These are phyloP conservation scores for Ceramica pisi DNA, from an alignment of 2,888 invertebrate genomes.

Conservation along the genomic window DNA sequence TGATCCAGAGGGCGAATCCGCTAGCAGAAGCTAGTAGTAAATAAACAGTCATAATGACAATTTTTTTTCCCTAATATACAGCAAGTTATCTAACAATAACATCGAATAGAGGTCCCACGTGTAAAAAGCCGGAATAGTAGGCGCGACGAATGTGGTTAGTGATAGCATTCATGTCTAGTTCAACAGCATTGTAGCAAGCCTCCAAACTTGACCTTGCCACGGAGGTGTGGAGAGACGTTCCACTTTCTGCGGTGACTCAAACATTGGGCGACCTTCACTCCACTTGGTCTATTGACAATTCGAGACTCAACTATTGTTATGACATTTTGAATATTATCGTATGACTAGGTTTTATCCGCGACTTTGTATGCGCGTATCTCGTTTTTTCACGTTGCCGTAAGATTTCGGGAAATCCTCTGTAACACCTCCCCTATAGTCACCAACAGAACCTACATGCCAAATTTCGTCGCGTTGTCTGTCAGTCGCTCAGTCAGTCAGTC, in stretches of 20 bases:
- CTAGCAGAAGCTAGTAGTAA: no score
- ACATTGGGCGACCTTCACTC: slow-evolving; percentile 44
- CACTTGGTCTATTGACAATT: slow-evolving; percentile 52
- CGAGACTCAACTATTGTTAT: slow-evolving; percentile 32
- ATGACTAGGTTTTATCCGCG: neutral
- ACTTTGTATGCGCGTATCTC: no score
- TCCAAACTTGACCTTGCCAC: slow-evolving; percentile 55
- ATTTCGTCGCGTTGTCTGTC: no score
- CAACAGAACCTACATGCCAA: no score
- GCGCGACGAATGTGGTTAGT: slow-evolving; percentile 9
- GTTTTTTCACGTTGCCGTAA: no score
- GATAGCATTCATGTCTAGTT: slow-evolving; percentile 48
- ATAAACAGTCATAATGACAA: no score
- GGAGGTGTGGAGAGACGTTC: slow-evolving; percentile 38
- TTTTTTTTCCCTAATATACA: no score
- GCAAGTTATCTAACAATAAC: neutral
- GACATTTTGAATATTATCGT: slow-evolving; percentile 5
- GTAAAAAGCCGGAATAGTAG: slow-evolving; percentile 14
- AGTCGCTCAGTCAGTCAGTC: no score
- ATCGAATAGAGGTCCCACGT: neutral
- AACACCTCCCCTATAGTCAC: no score
- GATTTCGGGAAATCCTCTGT: no score
- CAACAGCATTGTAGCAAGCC: slow-evolving; percentile 32
- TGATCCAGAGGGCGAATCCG: no score
- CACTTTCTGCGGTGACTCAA: slow-evolving; percentile 57